phyloP scores from a whole-genome alignment of 1,140 invertebrate genomes.

The Idris sp. region DNA sequence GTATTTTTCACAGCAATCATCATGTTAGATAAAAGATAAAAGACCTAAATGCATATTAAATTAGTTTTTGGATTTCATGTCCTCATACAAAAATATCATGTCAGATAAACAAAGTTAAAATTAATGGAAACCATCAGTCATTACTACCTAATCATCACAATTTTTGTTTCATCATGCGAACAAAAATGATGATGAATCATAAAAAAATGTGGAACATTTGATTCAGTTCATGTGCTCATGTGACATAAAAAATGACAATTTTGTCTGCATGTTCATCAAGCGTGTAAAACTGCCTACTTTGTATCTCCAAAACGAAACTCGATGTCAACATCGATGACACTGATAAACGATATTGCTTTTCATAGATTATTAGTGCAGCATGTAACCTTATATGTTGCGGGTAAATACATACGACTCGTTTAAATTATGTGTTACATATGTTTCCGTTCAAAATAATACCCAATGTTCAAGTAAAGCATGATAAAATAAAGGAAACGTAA shows the following conservation, averaged over 20 bases:
- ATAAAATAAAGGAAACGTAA: conserved; percentile 1
- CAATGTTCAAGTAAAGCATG: conserved; percentile 27
- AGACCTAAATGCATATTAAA: conserved; percentile 20
- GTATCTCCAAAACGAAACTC: conserved; percentile 24
- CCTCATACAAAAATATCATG: conserved; percentile 11
- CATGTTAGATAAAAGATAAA: conserved; percentile 10
- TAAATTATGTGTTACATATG: conserved; percentile 64
- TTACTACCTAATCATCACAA: conserved; percentile 18
- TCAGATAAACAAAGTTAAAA: conserved; percentile 3
- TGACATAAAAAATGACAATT: conserved; percentile 26
- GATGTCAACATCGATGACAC: conserved; percentile 36
- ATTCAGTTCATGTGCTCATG: conserved; percentile 13
- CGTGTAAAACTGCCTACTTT: conserved; percentile 42
- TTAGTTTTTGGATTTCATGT: background rate
- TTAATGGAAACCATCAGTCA: conserved; percentile 25
- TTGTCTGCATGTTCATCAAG: conserved; percentile 19
- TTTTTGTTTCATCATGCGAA: conserved; percentile 6
- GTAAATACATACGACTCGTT: conserved; percentile 36
- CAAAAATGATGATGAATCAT: conserved; percentile 26
- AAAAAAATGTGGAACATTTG: conserved; percentile 16
- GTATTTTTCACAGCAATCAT: no score
- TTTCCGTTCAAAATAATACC: conserved; percentile 53
- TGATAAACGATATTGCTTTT: conserved; percentile 40
- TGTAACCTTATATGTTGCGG: conserved; percentile 26
- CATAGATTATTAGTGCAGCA: conserved; percentile 35